A percentile compares a stretch with the other conserved stretches of the same genome.
Evolutionary conservation across 1,140 invertebrate species (phyloP).

Genomic region (Macrotrachela quadricornifera): DNA sequence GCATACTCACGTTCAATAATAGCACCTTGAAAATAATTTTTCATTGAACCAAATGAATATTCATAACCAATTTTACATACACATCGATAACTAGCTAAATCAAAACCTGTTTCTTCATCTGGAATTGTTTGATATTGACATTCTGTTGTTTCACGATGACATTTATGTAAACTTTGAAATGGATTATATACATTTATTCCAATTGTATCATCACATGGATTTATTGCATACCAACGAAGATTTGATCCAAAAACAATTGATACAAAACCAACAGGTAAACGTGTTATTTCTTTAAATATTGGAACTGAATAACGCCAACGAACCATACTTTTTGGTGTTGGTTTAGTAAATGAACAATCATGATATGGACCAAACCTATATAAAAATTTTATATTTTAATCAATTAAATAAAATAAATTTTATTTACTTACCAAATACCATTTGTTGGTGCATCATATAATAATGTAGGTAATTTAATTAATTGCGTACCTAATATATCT

Average conservation of each 20-base stretch:
- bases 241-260: slow-evolving; percentile 5
- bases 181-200: not conserved
- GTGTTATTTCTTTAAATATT: not conserved
- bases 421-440: not conserved
- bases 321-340: slow-evolving; percentile 2
- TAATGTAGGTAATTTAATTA: not conserved
- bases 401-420: no score
- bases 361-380: slow-evolving; percentile 1
- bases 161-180: slow-evolving; percentile 8
- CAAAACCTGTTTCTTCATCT: slow-evolving; percentile 7
- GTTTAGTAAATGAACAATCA: slow-evolving; percentile 1
- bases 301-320: slow-evolving; percentile 3
- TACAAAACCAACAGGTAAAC: slow-evolving; percentile 5
- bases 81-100: slow-evolving; percentile 4
- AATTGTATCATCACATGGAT: slow-evolving; percentile 2
- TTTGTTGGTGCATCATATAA: slow-evolving; percentile 6
- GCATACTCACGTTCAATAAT: slow-evolving; percentile 6
- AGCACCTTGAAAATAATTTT: slow-evolving; percentile 6
- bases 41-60: slow-evolving; percentile 6
- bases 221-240: slow-evolving; percentile 7
- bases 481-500: no score
- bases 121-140: slow-evolving; percentile 5
- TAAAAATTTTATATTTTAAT: no score
- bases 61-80: slow-evolving; percentile 4
- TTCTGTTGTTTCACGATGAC: slow-evolving; percentile 7